Conservation (phyloP, 1,140 invertebrate species). For the Spodoptera litura region DNA sequence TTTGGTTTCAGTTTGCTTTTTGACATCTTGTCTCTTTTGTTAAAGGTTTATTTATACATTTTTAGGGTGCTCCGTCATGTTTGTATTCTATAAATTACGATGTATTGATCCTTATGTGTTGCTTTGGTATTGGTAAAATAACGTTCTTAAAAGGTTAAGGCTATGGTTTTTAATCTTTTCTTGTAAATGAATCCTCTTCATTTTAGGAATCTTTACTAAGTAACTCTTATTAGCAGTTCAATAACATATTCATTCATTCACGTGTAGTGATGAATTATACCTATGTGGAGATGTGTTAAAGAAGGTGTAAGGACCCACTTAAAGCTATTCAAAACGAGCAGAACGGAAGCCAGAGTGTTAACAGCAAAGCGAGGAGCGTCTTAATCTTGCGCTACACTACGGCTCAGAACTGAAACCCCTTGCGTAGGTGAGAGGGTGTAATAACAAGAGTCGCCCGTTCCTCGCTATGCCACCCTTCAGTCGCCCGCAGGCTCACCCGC, state of each 20-base stretch:
- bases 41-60: constrained; percentile 12
- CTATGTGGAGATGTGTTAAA: constrained; percentile 60
- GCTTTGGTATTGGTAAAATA: not conserved
- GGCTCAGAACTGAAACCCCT: constrained; percentile 75
- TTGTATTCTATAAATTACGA: not conserved
- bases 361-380: constrained; percentile 75
- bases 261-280: constrained; percentile 49
- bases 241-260: too few species aligned
- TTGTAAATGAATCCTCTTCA: too few species aligned
- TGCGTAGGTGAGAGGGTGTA: constrained; percentile 83
- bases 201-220: too few species aligned
- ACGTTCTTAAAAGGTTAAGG: not conserved
- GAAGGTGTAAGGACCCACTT: constrained; percentile 61
- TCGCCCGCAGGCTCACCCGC: constrained; percentile 74
- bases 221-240: too few species aligned
- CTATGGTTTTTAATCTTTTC: too few species aligned
- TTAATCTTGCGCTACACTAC: constrained; percentile 81
- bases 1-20: constrained; percentile 63
- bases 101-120: not conserved
- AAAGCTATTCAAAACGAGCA: constrained; percentile 68
- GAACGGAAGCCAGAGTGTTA: constrained; percentile 72
- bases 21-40: constrained; percentile 55
- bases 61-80: not conserved
- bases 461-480: constrained; percentile 59
- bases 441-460: constrained; percentile 76